A percentile compares a stretch with the other conserved stretches of the same genome.
Conservation (phyloP, 2,888 invertebrate genomes). For the Andrena praecox region DNA sequence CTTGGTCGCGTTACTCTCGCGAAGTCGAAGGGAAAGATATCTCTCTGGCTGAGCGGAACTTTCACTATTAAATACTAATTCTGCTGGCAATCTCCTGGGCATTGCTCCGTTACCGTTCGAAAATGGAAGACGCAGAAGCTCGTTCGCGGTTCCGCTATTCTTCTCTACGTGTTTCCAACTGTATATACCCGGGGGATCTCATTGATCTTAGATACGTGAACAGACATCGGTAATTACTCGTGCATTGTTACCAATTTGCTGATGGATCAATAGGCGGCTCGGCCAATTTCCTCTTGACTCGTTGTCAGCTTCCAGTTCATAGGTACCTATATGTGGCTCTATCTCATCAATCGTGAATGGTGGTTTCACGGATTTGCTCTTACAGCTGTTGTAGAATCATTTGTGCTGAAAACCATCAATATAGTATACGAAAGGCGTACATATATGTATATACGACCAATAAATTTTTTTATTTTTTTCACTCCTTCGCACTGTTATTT, state of each 20-base stretch:
- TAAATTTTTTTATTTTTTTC: too few species aligned
- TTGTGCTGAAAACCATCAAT: too few species aligned
- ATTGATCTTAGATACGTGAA: slow-evolving; percentile 72
- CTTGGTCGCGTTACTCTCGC: slow-evolving; percentile 22
- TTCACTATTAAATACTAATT: slow-evolving; percentile 80
- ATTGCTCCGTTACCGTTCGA: slow-evolving; percentile 57
- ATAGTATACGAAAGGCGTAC: too few species aligned
- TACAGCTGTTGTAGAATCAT: too few species aligned
- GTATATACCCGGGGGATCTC: slow-evolving; percentile 63
- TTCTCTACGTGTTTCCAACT: slow-evolving; percentile 25
- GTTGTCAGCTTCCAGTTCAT: not conserved
- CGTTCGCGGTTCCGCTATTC: slow-evolving; percentile 29
- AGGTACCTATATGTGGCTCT: too few species aligned
- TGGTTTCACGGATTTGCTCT: not conserved
- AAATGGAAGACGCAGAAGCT: slow-evolving; percentile 59
- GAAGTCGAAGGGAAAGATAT: slow-evolving; percentile 61
- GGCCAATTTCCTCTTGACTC: slow-evolving; percentile 32
- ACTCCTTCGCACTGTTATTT: too few species aligned
- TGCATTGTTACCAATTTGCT: slow-evolving; percentile 76
- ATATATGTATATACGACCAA: too few species aligned
- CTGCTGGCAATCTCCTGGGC: slow-evolving; percentile 62
- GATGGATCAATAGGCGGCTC: slow-evolving; percentile 70
- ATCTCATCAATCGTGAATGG: not conserved
- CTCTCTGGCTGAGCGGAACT: slow-evolving; percentile 70
- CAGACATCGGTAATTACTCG: slow-evolving; percentile 74